These are phyloP conservation scores for Conistra vaccinii DNA, from an alignment of 2,888 invertebrate species.

Conservation along the genomic window DNA sequence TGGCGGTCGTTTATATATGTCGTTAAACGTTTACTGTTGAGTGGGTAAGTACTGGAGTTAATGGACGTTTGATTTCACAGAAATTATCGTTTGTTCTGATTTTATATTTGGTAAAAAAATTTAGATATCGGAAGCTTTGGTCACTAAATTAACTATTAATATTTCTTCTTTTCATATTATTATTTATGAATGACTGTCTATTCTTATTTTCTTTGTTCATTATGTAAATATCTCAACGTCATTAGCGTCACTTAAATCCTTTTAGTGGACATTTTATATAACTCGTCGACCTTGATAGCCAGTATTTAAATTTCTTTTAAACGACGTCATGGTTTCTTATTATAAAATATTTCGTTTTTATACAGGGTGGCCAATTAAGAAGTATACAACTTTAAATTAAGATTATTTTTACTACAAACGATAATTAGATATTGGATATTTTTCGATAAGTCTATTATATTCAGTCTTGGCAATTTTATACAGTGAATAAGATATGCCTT, in stretches of 20 bases:
- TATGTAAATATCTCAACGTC: background rate
- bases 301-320: background rate
- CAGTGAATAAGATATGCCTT: too few relatives aligned
- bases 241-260: too few relatives aligned
- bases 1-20: constrained; percentile 55
- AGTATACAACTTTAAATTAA: too few relatives aligned
- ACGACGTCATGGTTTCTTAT: too few relatives aligned
- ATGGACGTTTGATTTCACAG: constrained; percentile 37
- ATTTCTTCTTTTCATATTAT: background rate
- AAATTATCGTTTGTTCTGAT: background rate
- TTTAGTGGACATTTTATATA: background rate
- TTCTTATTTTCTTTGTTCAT: background rate
- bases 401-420: too few relatives aligned
- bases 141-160: background rate
- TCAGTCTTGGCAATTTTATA: too few relatives aligned
- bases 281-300: background rate
- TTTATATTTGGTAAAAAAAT: background rate
- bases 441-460: too few relatives aligned
- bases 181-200: background rate
- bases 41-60: constrained; percentile 30
- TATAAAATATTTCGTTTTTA: background rate
- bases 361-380: too few relatives aligned
- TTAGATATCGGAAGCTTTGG: background rate
- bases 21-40: constrained; percentile 58
- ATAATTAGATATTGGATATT: too few relatives aligned